phyloP scores from a whole-genome alignment of 2,888 invertebrate genomes.

The Leptogaster cylindrica region DNA sequence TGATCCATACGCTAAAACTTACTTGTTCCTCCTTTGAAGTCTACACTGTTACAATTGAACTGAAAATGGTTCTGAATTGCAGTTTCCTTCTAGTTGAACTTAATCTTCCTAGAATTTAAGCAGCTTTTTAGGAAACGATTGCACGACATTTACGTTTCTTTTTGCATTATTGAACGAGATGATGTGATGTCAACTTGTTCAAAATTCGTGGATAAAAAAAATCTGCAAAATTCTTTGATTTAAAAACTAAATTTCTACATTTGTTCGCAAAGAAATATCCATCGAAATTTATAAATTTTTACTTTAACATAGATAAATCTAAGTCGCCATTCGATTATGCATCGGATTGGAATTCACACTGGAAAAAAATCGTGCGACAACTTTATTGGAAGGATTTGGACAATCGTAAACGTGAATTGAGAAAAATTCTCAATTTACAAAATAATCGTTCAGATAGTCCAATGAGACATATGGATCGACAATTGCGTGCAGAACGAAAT shows the following conservation, averaged over 20 bases:
- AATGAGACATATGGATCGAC: conserved; percentile 31
- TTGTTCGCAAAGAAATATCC: background rate
- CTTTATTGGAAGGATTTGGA: conserved; percentile 41
- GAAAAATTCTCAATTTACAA: conserved; percentile 39
- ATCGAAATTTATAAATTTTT: conserved; percentile 26
- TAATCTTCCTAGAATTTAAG: too few species aligned
- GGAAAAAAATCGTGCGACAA: conserved; percentile 38
- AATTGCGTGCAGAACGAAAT: conserved; percentile 12
- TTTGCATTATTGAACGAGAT: background rate
- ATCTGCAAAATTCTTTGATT: background rate
- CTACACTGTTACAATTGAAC: too few species aligned
- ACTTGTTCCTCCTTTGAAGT: too few species aligned
- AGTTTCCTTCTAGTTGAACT: too few species aligned
- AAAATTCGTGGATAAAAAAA: background rate
- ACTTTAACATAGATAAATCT: conserved; percentile 41
- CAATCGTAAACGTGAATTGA: conserved; percentile 42
- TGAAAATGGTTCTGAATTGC: too few species aligned
- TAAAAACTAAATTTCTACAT: background rate
- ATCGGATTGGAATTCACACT: conserved; percentile 43
- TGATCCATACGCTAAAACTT: too few species aligned
- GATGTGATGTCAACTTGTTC: background rate
- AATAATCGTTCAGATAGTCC: conserved; percentile 42
- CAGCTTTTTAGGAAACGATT: too few species aligned
- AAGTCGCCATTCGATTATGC: conserved; percentile 42
- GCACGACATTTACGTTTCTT: background rate